These are phyloP conservation scores for Camponotus vicinus DNA, from an alignment of 1,140 invertebrate species.

Conservation along the genomic window DNA sequence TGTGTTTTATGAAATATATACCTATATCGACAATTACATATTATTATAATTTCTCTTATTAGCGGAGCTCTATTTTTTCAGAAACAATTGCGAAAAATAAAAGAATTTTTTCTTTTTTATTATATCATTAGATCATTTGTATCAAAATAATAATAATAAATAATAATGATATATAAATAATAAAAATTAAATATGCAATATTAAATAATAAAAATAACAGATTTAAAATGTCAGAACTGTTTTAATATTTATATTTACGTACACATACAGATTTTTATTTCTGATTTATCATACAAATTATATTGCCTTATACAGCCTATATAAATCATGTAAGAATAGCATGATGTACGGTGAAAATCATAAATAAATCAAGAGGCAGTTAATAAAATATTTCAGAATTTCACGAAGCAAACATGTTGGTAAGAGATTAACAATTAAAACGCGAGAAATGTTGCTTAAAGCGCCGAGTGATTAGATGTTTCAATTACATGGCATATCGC, in stretches of 20 bases:
- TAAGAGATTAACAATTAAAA: slow-evolving; percentile 2
- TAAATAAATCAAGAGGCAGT: not conserved
- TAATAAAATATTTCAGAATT: slow-evolving; percentile 23
- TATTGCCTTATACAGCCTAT: not conserved
- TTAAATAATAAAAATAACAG: not conserved
- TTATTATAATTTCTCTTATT: not conserved
- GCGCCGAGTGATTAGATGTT: slow-evolving; percentile 26
- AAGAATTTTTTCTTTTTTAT: not conserved
- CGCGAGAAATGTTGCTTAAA: slow-evolving; percentile 19
- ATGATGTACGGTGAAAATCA: not conserved
- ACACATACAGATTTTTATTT: not conserved
- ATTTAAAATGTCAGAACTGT: not conserved
- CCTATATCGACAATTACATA: not conserved
- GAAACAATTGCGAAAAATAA: not conserved
- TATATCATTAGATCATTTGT: not conserved
- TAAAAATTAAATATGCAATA: too few species aligned
- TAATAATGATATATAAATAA: too few species aligned
- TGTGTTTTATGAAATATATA: not conserved
- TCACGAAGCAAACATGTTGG: not conserved
- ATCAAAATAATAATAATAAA: not conserved
- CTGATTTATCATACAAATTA: not conserved
- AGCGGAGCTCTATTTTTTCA: not conserved
- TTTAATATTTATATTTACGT: not conserved
- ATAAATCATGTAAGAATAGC: not conserved
- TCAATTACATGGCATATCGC: slow-evolving; percentile 46